phyloP scores from a whole-genome alignment of 1,140 invertebrate genomes.

The Hycleus cichorii region DNA sequence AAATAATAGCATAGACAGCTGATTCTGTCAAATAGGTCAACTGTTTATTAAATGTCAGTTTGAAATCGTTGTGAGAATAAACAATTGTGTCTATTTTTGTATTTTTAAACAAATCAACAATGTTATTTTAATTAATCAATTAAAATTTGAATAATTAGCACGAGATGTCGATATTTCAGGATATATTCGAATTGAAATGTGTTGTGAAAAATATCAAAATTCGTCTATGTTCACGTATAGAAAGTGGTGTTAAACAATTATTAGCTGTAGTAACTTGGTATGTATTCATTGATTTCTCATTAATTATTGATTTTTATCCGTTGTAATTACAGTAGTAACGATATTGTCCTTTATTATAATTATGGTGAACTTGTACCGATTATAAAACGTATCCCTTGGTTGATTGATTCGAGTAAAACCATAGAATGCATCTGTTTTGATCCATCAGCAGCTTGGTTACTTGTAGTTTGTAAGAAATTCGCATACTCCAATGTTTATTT shows the following conservation, averaged over 20 bases:
- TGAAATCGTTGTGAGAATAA: too few species aligned
- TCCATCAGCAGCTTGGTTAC: conserved; percentile 60
- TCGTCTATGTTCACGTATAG: conserved; percentile 33
- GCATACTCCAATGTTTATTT: background rate
- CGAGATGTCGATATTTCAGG: conserved; percentile 10
- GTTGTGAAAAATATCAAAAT: conserved; percentile 37
- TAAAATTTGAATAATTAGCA: too few species aligned
- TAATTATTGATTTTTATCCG: background rate
- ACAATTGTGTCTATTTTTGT: too few species aligned
- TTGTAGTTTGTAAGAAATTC: conserved; percentile 48
- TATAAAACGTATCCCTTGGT: conserved; percentile 64
- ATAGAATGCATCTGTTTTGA: conserved; percentile 63
- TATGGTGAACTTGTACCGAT: conserved; percentile 41
- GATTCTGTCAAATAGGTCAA: too few species aligned
- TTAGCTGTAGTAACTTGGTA: conserved; percentile 38
- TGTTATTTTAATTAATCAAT: too few species aligned
- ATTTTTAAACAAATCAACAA: too few species aligned
- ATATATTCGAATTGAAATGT: conserved; percentile 37
- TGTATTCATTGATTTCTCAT: conserved; percentile 3
- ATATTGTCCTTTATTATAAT: conserved; percentile 38
- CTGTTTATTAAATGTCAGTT: too few species aligned
- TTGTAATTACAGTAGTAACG: conserved; percentile 29
- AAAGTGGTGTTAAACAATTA: conserved; percentile 40
- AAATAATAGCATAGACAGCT: too few species aligned
- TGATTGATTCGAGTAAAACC: conserved; percentile 48